phyloP scores from a whole-genome alignment of 2,888 invertebrate species.

The Tetheella fluctuosa region DNA sequence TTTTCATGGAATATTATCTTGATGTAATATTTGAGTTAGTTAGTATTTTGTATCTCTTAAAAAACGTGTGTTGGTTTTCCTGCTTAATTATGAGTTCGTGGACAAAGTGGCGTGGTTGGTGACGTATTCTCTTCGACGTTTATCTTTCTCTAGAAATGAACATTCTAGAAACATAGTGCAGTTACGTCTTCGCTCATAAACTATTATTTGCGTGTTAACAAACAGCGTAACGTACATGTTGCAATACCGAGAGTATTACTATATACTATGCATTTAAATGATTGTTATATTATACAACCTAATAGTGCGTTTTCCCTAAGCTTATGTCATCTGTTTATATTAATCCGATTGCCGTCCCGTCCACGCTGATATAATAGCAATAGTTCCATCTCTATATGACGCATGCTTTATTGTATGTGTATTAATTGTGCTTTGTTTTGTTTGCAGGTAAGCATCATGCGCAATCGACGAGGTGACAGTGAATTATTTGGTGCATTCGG shows the following conservation, averaged over 20 bases:
- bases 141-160: background rate
- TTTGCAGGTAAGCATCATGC: conserved; percentile 10
- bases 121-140: background rate
- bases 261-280: background rate
- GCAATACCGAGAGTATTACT: background rate
- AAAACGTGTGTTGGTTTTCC: background rate
- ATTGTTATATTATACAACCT: background rate
- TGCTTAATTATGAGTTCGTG: background rate
- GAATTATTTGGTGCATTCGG: background rate
- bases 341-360: background rate
- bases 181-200: background rate
- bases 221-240: background rate
- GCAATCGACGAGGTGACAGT: background rate
- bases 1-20: background rate
- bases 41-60: background rate
- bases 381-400: background rate
- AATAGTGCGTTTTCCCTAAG: background rate
- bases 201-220: background rate
- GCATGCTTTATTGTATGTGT: background rate
- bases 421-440: background rate
- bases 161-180: background rate
- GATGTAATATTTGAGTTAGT: background rate
- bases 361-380: background rate
- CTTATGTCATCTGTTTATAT: background rate
- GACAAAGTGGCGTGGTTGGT: too few species aligned